Evolutionary conservation across 2,797 vertebrate genomes (phyloP), one percentile per base, ranked within the genome.

Genomic region (Ispidina picta): DNA sequence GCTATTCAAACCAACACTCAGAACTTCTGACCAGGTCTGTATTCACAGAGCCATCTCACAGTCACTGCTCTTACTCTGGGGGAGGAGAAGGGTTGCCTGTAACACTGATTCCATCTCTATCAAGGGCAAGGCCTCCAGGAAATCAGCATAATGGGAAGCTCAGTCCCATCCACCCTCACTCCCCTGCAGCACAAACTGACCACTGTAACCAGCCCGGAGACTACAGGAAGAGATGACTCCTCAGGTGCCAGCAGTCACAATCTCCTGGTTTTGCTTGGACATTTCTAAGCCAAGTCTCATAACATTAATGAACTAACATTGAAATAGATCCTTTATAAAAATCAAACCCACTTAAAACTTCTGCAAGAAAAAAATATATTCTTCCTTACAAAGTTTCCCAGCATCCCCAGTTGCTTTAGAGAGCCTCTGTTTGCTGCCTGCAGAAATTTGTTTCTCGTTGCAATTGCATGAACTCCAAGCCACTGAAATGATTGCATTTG

Each of bases 121-220:
- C 46, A 52, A 71, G 48, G 28, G 15, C 35, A 88, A 48, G 19
- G 17, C 5, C 23, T 44, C 12, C 28, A 33, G 51, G 31, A 35
- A 79, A 25, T 15, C 23, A 55, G n/a, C 37, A 29, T 2, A n/a
- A 43, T 7, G 21, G 22, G 69, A 77, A 80, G 25, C 8, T 56
- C 31, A 43, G 22, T 58, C 31, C 20, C 55, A 65, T 26, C 51
- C 39, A 35, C 19, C 25, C 63, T 54, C 55, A 55, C 6, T 4
- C 25, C 8, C 4, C 21, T 51, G 39, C 0, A 0, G 23, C 31
- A 86, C 28, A 41, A 64, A 10, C 46, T 33, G 59, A 63, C 20
- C 44, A 43, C 33, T 64, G 29, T 8, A 69, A 69, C 43, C 25
- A 68, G 29, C 12, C 35, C 73, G 54, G 37, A 68, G 20, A 10